Base-by-base conservation (phyloP, 2,888 invertebrate genomes). In the Tachina fera region DNA sequence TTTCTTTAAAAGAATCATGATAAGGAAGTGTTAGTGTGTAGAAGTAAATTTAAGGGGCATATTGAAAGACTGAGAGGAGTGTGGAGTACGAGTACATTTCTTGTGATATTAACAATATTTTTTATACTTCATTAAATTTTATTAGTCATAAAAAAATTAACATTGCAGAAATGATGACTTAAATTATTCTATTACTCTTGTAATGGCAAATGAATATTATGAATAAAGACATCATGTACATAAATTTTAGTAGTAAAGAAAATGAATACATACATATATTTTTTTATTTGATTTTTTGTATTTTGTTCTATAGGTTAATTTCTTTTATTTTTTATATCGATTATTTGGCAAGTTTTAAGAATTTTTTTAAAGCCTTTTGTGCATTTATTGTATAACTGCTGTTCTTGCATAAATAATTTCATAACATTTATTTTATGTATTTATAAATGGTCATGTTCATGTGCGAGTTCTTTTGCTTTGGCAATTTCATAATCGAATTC, bases 51-150 rank as follows among this genome's bases (percentile, higher is more conserved):
- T 51, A 41, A 75, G 45, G 74, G 74, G 60, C 75, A 47, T 56
- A 10, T 47, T n/a, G 22, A 14, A 14, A 0, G n/a, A n/a, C 49
- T 60, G 74, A 49, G 22, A 11, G 22, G 13, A 45, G 61, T 65
- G 31, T 56, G 45, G 61, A 58, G 31, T 56, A 39, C n/a, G 16
- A 74, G 31, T 16, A 16, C 19, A 16, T 56, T 72, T 70, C 31
- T 68, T 31, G 10, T 75, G 51, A 61, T 41, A 75, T 81, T 74
- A 75, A 60, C 75, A 81, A 76, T 83, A 68, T 71, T 72, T 51
- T 72, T 76, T 86, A 58, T 83, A 83, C 83, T 83, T 86, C 86
- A 83, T 86, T 86, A 86, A 86, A 49, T 83, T 86, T 86, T 86
- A 86, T 86, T 83, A 83, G 67, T 83, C 86, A 76, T 86, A 83